Base-by-base conservation (phyloP, 2,113 vertebrate genomes). In the Clarias magur region DNA sequence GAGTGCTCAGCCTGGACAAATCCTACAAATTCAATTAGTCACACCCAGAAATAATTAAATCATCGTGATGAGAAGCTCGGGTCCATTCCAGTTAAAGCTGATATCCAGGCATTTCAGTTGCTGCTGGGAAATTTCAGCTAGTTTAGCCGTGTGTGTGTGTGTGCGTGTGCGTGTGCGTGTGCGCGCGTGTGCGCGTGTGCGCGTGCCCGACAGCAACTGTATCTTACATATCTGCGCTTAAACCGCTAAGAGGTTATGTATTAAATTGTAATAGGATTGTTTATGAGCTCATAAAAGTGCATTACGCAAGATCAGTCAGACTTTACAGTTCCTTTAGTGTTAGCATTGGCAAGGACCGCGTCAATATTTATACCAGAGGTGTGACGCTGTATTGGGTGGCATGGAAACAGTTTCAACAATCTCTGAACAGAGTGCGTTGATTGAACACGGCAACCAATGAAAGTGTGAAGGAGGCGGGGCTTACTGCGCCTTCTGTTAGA, bases 101-200 rank as follows among this genome's bases (percentile, higher is more conserved):
- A 76, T 76, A 54, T 54, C 23, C 23, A 54, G 23, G 5, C 13
- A 54, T n/a, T 75, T 75, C 42, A 75, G 16, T 42, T 73, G 75
- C 75, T 78, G 75, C 53, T 78, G 75, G 75, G 75, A 78, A 73
- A 54, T 27, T 78, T 56, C 2, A 78, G 48, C 53, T 54, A 78
- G 48, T 56, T 78, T 5, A 54, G 4, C 23, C 42, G 30, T 34
- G 30, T 73, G 70, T 21, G 68, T 38, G 34, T 42, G 70, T 48
- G n/a, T n/a, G n/a, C n/a, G n/a, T n/a, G n/a, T n/a, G n/a, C n/a
- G n/a, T n/a, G n/a, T n/a, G n/a, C n/a, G n/a, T n/a, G n/a, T n/a
- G n/a, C n/a, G n/a, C n/a, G n/a, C n/a, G n/a, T n/a, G n/a, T n/a
- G n/a, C n/a, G n/a, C 42, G 30, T 34, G 30, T 73, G 70, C 10